Evolutionary conservation across 2,888 invertebrate genomes (phyloP).

Genomic region (Schrankia costaestrigalis): DNA sequence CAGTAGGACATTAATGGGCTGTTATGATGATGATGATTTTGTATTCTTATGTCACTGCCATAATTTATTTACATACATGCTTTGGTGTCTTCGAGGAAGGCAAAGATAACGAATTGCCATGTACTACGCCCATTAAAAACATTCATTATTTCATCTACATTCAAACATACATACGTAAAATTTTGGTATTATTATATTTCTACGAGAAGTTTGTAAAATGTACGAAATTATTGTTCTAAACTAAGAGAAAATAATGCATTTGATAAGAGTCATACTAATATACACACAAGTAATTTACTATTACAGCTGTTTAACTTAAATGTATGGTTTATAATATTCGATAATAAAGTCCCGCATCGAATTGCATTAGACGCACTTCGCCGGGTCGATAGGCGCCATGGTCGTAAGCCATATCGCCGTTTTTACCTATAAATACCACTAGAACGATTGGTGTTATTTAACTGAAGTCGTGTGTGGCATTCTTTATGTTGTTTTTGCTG

Average conservation of each 20-base stretch:
- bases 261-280: conserved; percentile 25
- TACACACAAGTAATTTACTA: conserved; percentile 25
- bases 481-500: conserved; percentile 27
- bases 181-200: too few species aligned
- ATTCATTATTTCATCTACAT: background rate
- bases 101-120: too few species aligned
- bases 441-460: conserved; percentile 20
- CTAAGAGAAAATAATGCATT: conserved; percentile 4
- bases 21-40: too few species aligned
- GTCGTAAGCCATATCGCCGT: conserved; percentile 25
- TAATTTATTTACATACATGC: too few species aligned
- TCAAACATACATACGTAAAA: background rate
- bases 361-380: conserved; percentile 54
- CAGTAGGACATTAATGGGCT: too few species aligned
- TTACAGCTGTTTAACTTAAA: conserved; percentile 33
- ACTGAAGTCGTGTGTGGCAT: conserved; percentile 52
- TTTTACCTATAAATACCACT: conserved; percentile 25
- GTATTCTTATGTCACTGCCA: too few species aligned
- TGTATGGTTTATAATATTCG: conserved; percentile 50
- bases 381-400: conserved; percentile 38
- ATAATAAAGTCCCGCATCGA: conserved; percentile 58
- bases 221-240: conserved; percentile 17
- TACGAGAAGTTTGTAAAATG: too few species aligned
- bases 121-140: too few species aligned
- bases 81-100: too few species aligned